phyloP scores from a whole-genome alignment of 2,888 invertebrate genomes.

The Hypselothyrea guttata region DNA sequence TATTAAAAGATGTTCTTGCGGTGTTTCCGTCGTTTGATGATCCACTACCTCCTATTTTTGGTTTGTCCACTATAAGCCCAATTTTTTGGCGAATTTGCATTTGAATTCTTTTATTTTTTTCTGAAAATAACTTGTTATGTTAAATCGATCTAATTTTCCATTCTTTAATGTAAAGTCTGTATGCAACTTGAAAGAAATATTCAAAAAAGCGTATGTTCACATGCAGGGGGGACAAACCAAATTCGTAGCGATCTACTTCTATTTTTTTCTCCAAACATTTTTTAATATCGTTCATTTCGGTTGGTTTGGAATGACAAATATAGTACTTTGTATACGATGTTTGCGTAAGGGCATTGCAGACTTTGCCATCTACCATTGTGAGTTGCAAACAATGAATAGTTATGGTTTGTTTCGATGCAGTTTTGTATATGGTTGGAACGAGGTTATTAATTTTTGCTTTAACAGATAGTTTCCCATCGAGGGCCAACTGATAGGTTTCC shows the following conservation, averaged over 20 bases:
- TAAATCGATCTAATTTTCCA: slow-evolving; percentile 23
- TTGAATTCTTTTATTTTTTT: slow-evolving; percentile 7
- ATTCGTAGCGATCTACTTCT: neutral
- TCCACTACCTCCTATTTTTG: slow-evolving; percentile 21
- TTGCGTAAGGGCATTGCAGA: slow-evolving; percentile 42
- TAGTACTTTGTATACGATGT: slow-evolving; percentile 36
- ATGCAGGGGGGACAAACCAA: slow-evolving; percentile 20
- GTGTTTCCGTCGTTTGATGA: slow-evolving; percentile 22
- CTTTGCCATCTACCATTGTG: slow-evolving; percentile 43
- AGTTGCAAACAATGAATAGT: slow-evolving; percentile 34
- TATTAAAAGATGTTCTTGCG: slow-evolving; percentile 17
- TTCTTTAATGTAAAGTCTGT: slow-evolving; percentile 20
- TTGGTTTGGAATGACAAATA: slow-evolving; percentile 36
- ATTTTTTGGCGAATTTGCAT: slow-evolving; percentile 5
- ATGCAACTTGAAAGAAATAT: slow-evolving; percentile 30
- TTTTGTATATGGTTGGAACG: slow-evolving; percentile 22
- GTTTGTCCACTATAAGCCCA: slow-evolving; percentile 22
- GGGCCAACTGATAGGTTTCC: slow-evolving; percentile 18
- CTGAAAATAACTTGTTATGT: no score
- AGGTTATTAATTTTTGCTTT: slow-evolving; percentile 33
- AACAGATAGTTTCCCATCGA: slow-evolving; percentile 21
- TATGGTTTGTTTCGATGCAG: no score
- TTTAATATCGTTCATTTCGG: slow-evolving; percentile 30
- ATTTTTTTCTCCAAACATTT: slow-evolving; percentile 31
- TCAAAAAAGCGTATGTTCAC: slow-evolving; percentile 37